These are phyloP conservation scores for Drosophila anceps DNA, from an alignment of 2,888 invertebrate species.

Conservation along the genomic window DNA sequence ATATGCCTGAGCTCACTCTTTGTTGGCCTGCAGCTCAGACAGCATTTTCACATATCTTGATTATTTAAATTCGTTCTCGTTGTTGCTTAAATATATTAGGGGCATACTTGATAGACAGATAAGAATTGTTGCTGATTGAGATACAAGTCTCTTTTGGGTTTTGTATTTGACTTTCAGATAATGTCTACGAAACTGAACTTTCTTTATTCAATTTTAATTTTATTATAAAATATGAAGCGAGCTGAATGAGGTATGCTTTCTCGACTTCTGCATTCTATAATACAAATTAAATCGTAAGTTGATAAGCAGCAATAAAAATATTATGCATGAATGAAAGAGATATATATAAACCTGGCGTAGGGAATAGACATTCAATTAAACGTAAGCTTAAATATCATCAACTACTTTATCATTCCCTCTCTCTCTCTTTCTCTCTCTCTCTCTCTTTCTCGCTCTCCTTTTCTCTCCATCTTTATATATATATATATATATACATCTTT, in stretches of 20 bases:
- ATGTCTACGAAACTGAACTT: too few species aligned
- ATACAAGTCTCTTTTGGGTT: neutral
- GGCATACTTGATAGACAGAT: neutral
- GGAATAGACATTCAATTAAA: neutral
- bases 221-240: too few species aligned
- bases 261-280: too few species aligned
- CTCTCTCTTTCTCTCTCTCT: neutral
- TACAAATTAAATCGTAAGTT: too few species aligned
- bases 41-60: neutral
- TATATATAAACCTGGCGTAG: too few species aligned
- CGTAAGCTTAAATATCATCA: neutral
- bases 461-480: too few species aligned
- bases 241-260: too few species aligned
- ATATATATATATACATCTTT: too few species aligned
- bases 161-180: too few species aligned
- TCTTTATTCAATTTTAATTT: too few species aligned
- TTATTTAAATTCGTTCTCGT: neutral
- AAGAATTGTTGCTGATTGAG: neutral
- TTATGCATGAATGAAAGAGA: too few species aligned
- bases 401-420: neutral
- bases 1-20: neutral
- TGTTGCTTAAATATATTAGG: neutral
- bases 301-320: too few species aligned
- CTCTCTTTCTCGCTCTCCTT: neutral
- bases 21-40: constrained; percentile 9